Conservation (phyloP, 2,797 vertebrate genomes). For the Apogon talboti region DNA sequence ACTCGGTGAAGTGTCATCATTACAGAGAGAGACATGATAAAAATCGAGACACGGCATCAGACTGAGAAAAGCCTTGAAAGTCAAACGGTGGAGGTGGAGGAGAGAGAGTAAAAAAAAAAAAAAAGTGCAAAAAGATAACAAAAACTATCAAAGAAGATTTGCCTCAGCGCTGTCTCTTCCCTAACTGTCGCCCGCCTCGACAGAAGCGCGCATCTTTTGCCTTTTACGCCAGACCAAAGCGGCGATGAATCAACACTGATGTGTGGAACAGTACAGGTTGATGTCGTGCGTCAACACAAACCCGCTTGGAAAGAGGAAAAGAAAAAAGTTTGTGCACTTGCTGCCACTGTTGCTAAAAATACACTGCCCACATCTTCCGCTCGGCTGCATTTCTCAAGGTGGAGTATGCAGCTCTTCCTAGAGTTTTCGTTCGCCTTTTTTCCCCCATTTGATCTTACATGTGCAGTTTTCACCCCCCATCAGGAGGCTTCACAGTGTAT, state of each 20-base stretch:
- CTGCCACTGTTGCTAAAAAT: conserved; percentile 81
- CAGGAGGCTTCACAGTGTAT: too few species aligned
- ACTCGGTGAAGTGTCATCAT: conserved; percentile 75
- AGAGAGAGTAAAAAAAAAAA: conserved; percentile 10
- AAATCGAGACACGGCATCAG: conserved; percentile 66
- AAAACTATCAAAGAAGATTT: conserved; percentile 73
- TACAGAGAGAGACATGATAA: conserved; percentile 71
- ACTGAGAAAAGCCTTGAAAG: conserved; percentile 71
- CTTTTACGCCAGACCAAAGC: conserved; percentile 76
- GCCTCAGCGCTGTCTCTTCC: conserved; percentile 72
- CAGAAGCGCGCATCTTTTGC: conserved; percentile 70
- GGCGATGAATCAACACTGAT: conserved; percentile 68
- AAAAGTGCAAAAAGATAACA: conserved; percentile 41
- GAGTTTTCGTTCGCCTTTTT: conserved; percentile 44
- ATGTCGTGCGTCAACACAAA: conserved; percentile 67
- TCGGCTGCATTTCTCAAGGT: conserved; percentile 56
- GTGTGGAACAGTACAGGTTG: conserved; percentile 76
- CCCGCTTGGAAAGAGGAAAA: conserved; percentile 45
- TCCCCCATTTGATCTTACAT: conserved; percentile 58
- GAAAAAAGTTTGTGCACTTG: conserved; percentile 75
- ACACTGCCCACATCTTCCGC: conserved; percentile 76
- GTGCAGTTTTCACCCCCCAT: conserved; percentile 25
- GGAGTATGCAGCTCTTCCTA: conserved; percentile 65
- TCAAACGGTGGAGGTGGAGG: conserved; percentile 65
- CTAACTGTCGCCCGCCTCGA: conserved; percentile 77